Evolutionary conservation across 2,888 invertebrate genomes (phyloP).

Genomic region (Eulithis testata): DNA sequence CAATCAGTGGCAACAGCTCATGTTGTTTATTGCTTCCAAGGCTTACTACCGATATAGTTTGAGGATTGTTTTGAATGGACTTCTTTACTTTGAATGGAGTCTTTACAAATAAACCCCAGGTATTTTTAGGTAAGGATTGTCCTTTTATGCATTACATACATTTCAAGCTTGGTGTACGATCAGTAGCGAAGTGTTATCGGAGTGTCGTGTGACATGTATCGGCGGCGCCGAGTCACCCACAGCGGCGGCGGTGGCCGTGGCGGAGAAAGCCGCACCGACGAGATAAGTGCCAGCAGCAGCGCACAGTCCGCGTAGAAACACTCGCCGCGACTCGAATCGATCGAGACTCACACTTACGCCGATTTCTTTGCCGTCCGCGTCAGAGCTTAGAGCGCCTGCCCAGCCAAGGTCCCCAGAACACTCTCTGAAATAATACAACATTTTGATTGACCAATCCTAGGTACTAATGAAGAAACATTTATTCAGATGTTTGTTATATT

Average conservation of each 20-base stretch:
- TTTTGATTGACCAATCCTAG: background rate
- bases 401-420: conserved; percentile 69
- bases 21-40: too few species aligned
- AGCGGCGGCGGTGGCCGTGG: conserved; percentile 53
- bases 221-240: conserved; percentile 40
- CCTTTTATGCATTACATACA: too few species aligned
- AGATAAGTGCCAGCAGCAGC: conserved; percentile 88
- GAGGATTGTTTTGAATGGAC: too few species aligned
- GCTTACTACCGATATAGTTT: too few species aligned
- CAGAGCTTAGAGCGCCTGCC: conserved; percentile 73
- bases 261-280: conserved; percentile 85
- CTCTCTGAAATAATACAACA: conserved; percentile 56
- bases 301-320: conserved; percentile 85
- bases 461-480: too few species aligned
- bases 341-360: conserved; percentile 74
- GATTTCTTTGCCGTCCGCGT: conserved; percentile 63
- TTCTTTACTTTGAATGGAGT: too few species aligned
- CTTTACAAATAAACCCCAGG: too few species aligned
- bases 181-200: conserved; percentile 69
- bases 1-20: too few species aligned
- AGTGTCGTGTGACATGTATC: conserved; percentile 53
- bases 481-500: too few species aligned
- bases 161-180: conserved; percentile 61
- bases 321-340: conserved; percentile 79
- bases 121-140: too few species aligned